phyloP scores from a whole-genome alignment of 2,797 vertebrate genomes.

The Mus spretus region DNA sequence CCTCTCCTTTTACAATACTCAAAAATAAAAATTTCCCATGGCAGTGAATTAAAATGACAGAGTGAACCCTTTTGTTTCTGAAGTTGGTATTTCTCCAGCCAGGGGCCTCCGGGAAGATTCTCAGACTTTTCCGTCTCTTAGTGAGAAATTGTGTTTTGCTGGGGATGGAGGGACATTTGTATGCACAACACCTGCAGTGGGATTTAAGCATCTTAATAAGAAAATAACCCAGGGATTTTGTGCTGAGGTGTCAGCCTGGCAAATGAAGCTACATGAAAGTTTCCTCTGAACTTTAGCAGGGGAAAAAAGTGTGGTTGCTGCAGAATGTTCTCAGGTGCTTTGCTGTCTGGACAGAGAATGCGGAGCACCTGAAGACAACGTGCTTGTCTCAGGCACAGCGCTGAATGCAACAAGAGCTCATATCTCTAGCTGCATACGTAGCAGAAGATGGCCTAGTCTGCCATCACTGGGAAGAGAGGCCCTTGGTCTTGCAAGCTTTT shows the following conservation, averaged over 20 bases:
- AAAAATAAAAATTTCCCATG: neutral
- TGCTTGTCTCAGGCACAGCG: neutral
- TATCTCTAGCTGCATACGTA: too few relatives aligned
- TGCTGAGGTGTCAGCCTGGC: neutral
- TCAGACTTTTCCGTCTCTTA: neutral
- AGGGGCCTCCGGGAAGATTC: neutral
- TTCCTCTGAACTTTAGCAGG: neutral
- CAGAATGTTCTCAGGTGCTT: neutral
- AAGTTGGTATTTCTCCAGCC: neutral
- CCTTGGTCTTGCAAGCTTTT: too few relatives aligned
- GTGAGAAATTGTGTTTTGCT: neutral
- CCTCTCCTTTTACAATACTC: neutral
- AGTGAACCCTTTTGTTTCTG: neutral
- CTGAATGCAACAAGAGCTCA: too few relatives aligned
- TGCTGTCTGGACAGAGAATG: neutral
- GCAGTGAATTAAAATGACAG: neutral
- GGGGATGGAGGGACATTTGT: neutral
- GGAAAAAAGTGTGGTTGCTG: neutral
- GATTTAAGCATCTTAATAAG: neutral
- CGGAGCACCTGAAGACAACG: fast-evolving
- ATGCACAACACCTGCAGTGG: too few relatives aligned
- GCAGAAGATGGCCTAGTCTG: too few relatives aligned
- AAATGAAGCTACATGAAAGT: neutral
- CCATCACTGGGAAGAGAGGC: too few relatives aligned
- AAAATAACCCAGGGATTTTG: neutral